A percentile compares a stretch with the other conserved stretches of the same genome.
phyloP scores from a whole-genome alignment of 2,113 vertebrate genomes.

The Pandion haliaetus region DNA sequence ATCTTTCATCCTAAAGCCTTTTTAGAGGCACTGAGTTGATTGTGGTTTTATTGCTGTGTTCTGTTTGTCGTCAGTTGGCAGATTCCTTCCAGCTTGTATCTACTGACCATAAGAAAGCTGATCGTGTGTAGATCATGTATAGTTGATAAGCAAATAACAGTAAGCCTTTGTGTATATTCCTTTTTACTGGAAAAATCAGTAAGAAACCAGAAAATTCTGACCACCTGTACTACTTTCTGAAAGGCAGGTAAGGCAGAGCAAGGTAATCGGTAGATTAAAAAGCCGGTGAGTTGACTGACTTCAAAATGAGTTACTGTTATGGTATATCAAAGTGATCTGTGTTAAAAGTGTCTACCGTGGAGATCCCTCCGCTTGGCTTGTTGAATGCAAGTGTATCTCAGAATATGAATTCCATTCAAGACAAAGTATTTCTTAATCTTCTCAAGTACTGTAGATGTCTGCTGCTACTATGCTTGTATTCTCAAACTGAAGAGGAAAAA shows the following conservation, averaged over 20 bases:
- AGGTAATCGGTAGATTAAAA: neutral
- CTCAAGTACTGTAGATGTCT: neutral
- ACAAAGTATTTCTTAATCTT: neutral
- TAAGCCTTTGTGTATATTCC: neutral
- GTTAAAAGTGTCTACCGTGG: neutral
- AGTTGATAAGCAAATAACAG: neutral
- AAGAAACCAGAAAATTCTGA: neutral
- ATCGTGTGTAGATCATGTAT: neutral
- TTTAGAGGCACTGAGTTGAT: neutral
- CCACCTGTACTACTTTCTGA: neutral
- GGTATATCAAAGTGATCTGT: neutral
- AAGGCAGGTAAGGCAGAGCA: neutral
- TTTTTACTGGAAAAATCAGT: slow-evolving; percentile 8
- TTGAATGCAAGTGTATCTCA: neutral
- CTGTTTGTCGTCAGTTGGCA: slow-evolving; percentile 11
- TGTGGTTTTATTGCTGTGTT: neutral
- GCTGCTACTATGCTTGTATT: neutral
- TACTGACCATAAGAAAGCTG: neutral
- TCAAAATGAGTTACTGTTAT: slow-evolving; percentile 37
- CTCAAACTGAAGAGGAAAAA: neutral
- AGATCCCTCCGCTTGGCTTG: neutral
- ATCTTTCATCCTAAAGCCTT: slow-evolving; percentile 30
- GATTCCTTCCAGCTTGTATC: neutral
- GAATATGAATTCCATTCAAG: neutral
- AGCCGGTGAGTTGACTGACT: neutral